Base-by-base conservation (phyloP, 2,113 vertebrate species). In the Marmota flaviventris region DNA sequence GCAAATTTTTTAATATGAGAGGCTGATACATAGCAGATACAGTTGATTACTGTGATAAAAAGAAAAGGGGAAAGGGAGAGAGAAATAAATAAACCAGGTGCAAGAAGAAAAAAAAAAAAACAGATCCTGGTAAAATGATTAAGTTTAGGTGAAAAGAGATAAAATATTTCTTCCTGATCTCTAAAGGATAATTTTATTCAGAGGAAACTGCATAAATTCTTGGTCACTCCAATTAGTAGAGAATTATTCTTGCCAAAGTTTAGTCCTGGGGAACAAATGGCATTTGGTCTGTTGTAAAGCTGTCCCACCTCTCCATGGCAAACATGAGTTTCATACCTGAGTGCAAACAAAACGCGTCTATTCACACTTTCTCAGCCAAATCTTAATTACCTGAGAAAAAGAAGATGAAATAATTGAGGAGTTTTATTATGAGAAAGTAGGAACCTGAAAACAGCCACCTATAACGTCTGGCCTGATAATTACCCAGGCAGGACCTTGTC, bases 161-260 rank as follows among this genome's bases (percentile, higher is more conserved):
- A 70, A 92, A 97, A 65, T 94, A 95, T 91, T 94, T 92, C 96
- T 97, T 97, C 91, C 88, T 95, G 75, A n/a, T 94, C 86, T 95
- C 93, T 70, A 81, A 95, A 92, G 94, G n/a, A 96, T 78, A 65
- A 67, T 95, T 97, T 97, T 97, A 86, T 93, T 94, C 90, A 89
- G 73, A 95, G 95, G 95, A 97, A 98, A 97, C 96, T 97, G 87
- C 87, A 95, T 76, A 96, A 95, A 97, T 95, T 97, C 93, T 95
- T 97, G 92, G 81, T 97, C 87, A 76, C 65, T 97, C 2, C 5
- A 97, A 95, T 96, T 97, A 97, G 85, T 45, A 95, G 76, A 94
- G 58, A 96, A 89, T 8, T 85, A 39, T 72, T 76, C 92, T 96
- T 85, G 87, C 96, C 92, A 92, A 75, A 85, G 45, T 73, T 96